Evolutionary conservation across 2,797 vertebrate species (phyloP), one percentile per base, ranked within the genome.

Genomic region (Cryptoprocta ferox): DNA sequence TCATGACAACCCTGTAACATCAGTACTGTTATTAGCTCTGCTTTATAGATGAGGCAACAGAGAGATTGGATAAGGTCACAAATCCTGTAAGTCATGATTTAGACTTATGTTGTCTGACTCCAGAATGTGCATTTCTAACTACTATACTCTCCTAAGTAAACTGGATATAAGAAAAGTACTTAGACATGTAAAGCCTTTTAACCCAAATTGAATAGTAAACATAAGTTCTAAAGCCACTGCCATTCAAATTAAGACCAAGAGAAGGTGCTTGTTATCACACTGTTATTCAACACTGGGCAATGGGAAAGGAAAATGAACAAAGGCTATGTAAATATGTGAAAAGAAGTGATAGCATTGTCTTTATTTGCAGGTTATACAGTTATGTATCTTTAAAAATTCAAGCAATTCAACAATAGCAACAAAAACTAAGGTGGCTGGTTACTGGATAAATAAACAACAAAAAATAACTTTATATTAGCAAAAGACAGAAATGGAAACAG

Each of bases 371-470:
- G 61, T 78, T 61, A n/a, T 15, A 85, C 71, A 75, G 53, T 84
- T 61, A 50, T 10, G 1, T 76, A 45, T 39, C 45, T 68, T 68
- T 56, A 42, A 68, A 75, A 73, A 80, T 80, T 68, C 30, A 84
- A 89, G 79, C 3, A 48, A 68, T 87, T 95, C 45, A 45, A 53
- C 35, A 42, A 37, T 1, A 21, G 0, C 15, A 71, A 76, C 28
- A 50, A 53, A 73, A 90, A 19, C 48, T 42, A 39, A 79, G 19
- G 87, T 61, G 82, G 82, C 78, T 93, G 78, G 82, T 75, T 84
- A 78, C 65, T 73, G 28, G 71, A 61, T 88, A 84, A 93, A 68
- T 93, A 73, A 79, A 28, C 42, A 95, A 71, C 18, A 63, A 71
- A n/a, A 45, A 90, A 37, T 19, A 66, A 26, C 73, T 70, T 71